Conservation (phyloP, 2,113 vertebrate species). For the Aleadryas rufinucha region DNA sequence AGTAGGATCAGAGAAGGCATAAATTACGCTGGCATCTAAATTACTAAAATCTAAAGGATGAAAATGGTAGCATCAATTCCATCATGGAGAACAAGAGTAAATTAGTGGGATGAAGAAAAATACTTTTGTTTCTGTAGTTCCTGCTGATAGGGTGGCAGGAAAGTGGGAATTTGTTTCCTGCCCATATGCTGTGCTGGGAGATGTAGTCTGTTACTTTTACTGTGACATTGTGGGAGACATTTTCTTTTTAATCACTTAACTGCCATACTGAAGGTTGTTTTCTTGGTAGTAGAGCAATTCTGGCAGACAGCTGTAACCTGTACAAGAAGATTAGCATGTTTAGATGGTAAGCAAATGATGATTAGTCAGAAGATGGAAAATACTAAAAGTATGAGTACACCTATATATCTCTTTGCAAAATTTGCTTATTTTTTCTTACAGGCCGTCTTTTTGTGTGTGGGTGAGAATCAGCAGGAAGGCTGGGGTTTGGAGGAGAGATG, state of each 20-base stretch:
- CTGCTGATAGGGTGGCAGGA: not conserved
- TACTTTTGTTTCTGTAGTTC: not conserved
- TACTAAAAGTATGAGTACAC: not conserved
- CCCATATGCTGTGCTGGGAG: not conserved
- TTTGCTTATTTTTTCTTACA: not conserved
- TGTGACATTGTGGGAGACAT: not conserved
- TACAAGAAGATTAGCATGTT: not conserved
- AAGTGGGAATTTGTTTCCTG: not conserved
- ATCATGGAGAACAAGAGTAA: not conserved
- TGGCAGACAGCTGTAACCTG: not conserved
- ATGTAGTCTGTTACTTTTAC: not conserved
- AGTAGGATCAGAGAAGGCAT: not conserved
- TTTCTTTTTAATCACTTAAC: not conserved
- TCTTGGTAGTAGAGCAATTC: not conserved
- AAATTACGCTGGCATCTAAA: not conserved
- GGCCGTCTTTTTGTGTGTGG: rapidly evolving
- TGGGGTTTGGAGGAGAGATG: not conserved
- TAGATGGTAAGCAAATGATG: not conserved
- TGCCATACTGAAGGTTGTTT: not conserved
- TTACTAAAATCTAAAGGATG: not conserved
- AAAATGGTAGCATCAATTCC: not conserved
- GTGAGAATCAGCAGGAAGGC: not conserved
- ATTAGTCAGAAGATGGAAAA: not conserved
- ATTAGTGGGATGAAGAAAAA: not conserved
- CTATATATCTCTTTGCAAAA: not conserved